A percentile compares a stretch with the other conserved stretches of the same genome.
These are phyloP conservation scores for Podarcis cretensis DNA, from an alignment of 2,113 vertebrate species.

Conservation along the genomic window DNA sequence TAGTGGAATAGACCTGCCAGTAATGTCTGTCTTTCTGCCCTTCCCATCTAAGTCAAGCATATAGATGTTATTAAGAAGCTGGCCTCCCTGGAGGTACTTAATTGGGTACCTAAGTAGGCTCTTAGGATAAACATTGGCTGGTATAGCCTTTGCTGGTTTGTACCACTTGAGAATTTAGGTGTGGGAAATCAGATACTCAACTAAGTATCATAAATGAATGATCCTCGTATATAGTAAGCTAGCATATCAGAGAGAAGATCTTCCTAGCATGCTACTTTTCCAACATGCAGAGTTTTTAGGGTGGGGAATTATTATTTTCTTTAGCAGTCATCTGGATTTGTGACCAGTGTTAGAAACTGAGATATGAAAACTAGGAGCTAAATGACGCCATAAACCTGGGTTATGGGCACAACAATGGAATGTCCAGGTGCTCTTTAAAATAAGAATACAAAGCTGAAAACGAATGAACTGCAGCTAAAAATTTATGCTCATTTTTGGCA, in stretches of 20 bases:
- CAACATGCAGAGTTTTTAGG: neutral
- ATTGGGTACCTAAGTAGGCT: neutral
- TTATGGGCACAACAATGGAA: too few species aligned
- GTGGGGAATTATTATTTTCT: too few species aligned
- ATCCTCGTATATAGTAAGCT: neutral
- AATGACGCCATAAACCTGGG: too few species aligned
- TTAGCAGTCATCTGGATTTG: neutral
- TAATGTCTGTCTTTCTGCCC: too few species aligned
- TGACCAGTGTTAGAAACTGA: neutral
- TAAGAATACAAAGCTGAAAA: too few species aligned
- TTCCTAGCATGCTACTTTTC: neutral
- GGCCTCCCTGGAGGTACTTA: neutral
- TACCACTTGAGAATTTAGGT: neutral
- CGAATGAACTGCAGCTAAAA: too few species aligned
- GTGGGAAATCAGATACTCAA: neutral
- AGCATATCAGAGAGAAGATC: neutral
- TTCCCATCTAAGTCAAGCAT: neutral
- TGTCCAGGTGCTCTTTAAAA: too few species aligned
- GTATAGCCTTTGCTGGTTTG: neutral
- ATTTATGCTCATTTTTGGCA: too few species aligned
- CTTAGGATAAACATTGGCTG: too few species aligned
- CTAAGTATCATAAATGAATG: too few species aligned
- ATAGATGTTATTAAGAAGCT: neutral
- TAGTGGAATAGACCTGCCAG: too few species aligned
- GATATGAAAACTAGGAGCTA: too few species aligned